These are phyloP conservation scores for Myotis vivesi DNA, from an alignment of 2,797 vertebrate genomes.

Conservation along the genomic window DNA sequence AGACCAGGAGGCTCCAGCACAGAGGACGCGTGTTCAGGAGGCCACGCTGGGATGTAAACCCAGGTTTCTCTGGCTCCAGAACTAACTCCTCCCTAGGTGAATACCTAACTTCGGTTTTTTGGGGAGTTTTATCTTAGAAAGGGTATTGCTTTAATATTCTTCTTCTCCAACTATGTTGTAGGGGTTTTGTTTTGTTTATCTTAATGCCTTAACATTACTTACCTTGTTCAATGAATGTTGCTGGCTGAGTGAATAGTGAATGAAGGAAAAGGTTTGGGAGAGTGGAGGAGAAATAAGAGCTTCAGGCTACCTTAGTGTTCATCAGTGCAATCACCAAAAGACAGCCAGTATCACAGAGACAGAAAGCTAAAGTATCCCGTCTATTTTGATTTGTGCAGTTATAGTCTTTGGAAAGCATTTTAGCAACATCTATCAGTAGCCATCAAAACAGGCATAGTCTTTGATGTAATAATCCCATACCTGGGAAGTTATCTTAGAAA, in stretches of 20 bases:
- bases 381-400: not conserved
- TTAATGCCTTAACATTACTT: not conserved
- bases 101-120: not conserved
- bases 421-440: not conserved
- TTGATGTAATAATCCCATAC: not conserved
- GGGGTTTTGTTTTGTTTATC: not conserved
- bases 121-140: not conserved
- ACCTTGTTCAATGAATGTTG: not conserved
- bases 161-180: not conserved
- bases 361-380: not conserved
- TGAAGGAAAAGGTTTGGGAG: not conserved
- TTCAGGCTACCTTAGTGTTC: not conserved
- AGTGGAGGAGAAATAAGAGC: not conserved
- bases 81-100: not conserved
- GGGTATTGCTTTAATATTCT: not conserved
- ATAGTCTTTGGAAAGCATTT: not conserved
- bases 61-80: not conserved
- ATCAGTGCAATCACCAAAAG: not conserved
- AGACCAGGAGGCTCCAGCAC: not conserved
- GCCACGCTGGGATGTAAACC: not conserved
- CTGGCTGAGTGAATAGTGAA: not conserved
- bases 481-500: not conserved
- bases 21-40: not conserved
- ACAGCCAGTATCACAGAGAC: not conserved
- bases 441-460: not conserved